Percentiles rank a stretch among this genome's conserved stretches.
Conservation (phyloP, 1,140 invertebrate species). For the Oreohelix idahoensis region DNA sequence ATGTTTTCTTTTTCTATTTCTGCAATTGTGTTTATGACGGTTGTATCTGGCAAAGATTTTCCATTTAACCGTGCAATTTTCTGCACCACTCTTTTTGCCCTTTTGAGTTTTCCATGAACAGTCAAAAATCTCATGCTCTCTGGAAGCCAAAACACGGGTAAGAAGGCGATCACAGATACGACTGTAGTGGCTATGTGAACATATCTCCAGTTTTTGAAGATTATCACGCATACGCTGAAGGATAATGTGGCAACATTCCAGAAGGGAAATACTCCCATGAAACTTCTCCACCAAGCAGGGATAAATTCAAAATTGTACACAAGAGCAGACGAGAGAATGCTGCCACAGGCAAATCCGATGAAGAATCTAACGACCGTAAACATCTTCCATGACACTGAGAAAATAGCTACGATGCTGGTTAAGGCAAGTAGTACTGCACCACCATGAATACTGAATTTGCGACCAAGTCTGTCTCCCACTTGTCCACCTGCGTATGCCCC, state of each 20-base stretch:
- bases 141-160: not conserved
- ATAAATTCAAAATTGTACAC: not conserved
- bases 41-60: not conserved
- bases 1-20: not conserved
- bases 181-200: not conserved
- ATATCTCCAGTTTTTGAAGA: not conserved
- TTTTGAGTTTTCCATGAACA: not conserved
- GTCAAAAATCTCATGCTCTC: not conserved
- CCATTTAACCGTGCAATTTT: not conserved
- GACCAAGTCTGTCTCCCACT: no score
- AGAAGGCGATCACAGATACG: not conserved
- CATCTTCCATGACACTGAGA: no score
- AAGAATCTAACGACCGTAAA: not conserved
- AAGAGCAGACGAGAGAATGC: not conserved
- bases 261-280: not conserved
- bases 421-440: no score
- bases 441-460: no score
- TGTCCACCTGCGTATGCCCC: no score
- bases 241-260: not conserved
- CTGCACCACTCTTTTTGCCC: not conserved
- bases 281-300: not conserved
- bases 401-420: no score
- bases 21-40: not conserved
- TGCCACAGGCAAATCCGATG: not conserved
- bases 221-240: not conserved